A percentile compares a stretch with the other conserved stretches of the same genome.
Evolutionary conservation across 2,797 vertebrate genomes (phyloP).

Genomic region (Aeoliscus strigatus): DNA sequence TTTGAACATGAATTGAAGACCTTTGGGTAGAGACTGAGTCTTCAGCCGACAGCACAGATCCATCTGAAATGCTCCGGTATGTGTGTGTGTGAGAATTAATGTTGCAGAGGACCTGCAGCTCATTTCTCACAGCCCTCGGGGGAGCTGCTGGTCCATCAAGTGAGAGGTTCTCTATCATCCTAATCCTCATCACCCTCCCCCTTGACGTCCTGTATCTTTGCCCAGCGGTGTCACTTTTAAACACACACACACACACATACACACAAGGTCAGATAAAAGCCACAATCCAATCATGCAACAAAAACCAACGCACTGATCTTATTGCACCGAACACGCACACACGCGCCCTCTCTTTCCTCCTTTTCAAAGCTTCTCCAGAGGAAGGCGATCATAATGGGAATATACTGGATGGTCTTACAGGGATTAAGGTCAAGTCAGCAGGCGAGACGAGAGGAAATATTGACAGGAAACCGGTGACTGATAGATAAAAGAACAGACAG

Average conservation of each 20-base stretch:
- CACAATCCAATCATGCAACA: constrained; percentile 35
- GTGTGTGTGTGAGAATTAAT: constrained; percentile 24
- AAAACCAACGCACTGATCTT: constrained; percentile 17
- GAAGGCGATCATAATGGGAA: constrained; percentile 20
- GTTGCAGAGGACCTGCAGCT: constrained; percentile 24
- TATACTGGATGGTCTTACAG: constrained; percentile 11
- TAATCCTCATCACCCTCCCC: constrained; percentile 30
- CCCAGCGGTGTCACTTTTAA: background rate
- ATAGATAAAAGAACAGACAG: background rate
- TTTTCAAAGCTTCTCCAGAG: constrained; percentile 15
- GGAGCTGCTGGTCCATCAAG: constrained; percentile 38
- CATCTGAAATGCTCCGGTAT: too few species aligned
- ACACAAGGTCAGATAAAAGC: constrained; percentile 20
- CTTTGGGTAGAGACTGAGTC: too few species aligned
- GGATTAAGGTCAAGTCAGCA: constrained; percentile 53
- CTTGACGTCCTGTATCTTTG: constrained; percentile 4
- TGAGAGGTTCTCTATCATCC: constrained; percentile 26
- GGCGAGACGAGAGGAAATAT: constrained; percentile 11
- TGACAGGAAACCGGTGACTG: constrained; percentile 5
- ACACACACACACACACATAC: constrained; percentile 5
- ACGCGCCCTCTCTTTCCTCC: background rate
- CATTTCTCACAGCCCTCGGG: constrained; percentile 39
- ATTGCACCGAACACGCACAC: constrained; percentile 4
- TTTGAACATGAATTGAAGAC: too few species aligned
- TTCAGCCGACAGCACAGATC: too few species aligned